Conservation (phyloP, 2,888 invertebrate genomes). For the Drosophila nigritarsus region DNA sequence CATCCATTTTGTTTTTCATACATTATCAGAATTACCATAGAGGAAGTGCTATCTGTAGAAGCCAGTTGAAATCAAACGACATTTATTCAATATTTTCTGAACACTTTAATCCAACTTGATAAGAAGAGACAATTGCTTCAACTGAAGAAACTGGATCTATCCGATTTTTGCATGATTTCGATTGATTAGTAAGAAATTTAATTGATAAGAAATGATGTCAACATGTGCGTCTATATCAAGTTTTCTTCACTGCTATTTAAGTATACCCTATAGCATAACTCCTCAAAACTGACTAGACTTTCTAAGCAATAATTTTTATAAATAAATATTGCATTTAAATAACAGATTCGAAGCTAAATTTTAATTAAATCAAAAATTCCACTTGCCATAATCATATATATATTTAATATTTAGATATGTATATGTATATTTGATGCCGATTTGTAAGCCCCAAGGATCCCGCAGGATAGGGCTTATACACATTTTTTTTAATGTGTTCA, state of each 20-base stretch:
- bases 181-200: neutral
- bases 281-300: neutral
- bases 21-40: neutral
- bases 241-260: neutral
- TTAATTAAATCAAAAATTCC: too few relatives aligned
- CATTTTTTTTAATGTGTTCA: neutral
- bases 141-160: neutral
- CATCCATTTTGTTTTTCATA: neutral
- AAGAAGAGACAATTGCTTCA: neutral
- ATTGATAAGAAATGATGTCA: neutral
- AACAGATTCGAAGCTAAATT: neutral
- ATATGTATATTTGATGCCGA: neutral
- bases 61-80: neutral
- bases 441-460: neutral
- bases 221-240: neutral
- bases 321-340: neutral
- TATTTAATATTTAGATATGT: neutral
- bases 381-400: too few relatives aligned
- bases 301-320: neutral
- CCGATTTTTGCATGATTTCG: neutral
- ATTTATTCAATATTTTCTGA: neutral
- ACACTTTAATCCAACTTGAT: neutral
- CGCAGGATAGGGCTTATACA: neutral
- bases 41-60: neutral
- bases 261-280: neutral